Base-by-base conservation (phyloP, 2,113 vertebrate species). In the Phalacrocorax aristotelis region DNA sequence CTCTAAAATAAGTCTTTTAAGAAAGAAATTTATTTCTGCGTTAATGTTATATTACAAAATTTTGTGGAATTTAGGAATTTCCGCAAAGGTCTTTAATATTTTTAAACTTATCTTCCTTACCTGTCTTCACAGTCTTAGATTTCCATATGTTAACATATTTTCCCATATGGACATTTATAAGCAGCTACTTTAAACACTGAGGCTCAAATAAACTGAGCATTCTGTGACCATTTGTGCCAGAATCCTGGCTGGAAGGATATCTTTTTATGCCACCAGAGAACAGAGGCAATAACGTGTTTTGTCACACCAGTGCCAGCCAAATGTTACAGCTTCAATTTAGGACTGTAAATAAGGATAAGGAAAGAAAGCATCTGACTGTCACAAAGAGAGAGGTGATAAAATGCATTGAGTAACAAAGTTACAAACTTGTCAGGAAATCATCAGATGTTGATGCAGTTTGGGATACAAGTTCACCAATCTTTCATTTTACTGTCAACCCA, bases 391-490 rank as follows among this genome's bases (percentile, higher is more conserved):
- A 81, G 36, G 66, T 34, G 64, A 34, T 72, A 30, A 85, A 91
- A 88, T 11, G 20, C 27, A 5, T 3, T 20, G 62, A 54, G 29
- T 34, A 72, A 64, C 83, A 6, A 10, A 46, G 36, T 27, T 74
- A 19, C 40, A 40, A 16, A 64, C 61, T 57, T 90, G 85, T 44
- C 75, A 83, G 85, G 40, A 68, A 69, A 44, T 46, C 30, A 22
- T 54, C 25, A 86, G 62, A 3, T 74, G 38, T 26, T n/a, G 62
- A 34, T 77, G 75, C 54, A 54, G 34, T 44, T 77, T 57, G 71
- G 64, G 52, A 11, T 57, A 1, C 0, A 4, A 11, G 15, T 49
- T 93, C 70, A n/a, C 34, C 0, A 1, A 25, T 72, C 36, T 61
- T 65, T 66, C 51, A 52, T 34, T 30, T 77, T 83, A 9, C 54